Conservation (phyloP, 2,113 vertebrate genomes). For the Notiomystis cincta region DNA sequence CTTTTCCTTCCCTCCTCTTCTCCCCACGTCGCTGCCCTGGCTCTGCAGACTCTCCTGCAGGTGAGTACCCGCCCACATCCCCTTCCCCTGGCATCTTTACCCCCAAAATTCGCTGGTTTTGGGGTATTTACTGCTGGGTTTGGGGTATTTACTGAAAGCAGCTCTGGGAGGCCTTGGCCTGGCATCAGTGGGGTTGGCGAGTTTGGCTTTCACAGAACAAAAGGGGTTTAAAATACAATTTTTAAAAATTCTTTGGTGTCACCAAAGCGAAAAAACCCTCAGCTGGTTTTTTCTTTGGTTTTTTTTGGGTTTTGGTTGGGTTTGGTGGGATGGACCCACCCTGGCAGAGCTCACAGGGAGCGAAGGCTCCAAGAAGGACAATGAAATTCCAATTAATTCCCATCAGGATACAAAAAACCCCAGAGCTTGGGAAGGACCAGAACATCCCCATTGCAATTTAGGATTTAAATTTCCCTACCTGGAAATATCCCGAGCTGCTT, state of each 20-base stretch:
- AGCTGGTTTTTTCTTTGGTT: not conserved
- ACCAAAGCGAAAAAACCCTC: not conserved
- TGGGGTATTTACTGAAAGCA: not conserved
- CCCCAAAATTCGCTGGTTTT: not conserved
- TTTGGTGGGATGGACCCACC: no score
- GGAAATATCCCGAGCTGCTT: not conserved
- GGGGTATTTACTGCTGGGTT: not conserved
- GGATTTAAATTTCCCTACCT: not conserved
- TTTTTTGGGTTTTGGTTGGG: no score
- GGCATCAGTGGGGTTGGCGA: not conserved
- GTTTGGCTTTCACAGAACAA: not conserved
- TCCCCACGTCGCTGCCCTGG: not conserved
- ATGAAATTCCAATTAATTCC: not conserved
- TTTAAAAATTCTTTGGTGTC: not conserved
- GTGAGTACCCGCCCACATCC: conserved; percentile 1
- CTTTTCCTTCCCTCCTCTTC: not conserved
- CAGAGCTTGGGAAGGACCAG: no score
- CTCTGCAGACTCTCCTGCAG: conserved; percentile 58
- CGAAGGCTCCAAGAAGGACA: not conserved
- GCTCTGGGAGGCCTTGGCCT: not conserved
- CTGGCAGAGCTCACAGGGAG: not conserved
- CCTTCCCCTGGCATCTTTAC: not conserved
- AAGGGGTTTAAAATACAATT: not conserved
- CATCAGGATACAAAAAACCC: not conserved
- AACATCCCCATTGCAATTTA: not conserved